Base-by-base conservation (phyloP, 1,140 invertebrate species). In the Rhagoletis pomonella region DNA sequence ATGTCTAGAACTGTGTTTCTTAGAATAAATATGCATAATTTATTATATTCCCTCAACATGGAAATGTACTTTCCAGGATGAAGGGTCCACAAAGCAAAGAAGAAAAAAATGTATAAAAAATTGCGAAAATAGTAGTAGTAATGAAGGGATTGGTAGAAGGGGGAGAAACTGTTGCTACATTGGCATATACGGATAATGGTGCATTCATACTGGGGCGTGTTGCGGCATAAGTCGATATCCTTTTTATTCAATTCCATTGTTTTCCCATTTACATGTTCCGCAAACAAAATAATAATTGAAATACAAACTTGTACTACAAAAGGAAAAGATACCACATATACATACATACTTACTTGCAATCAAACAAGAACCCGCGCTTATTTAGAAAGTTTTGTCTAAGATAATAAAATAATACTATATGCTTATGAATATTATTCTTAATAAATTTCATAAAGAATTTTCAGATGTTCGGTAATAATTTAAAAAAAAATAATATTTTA, bases 1-100 rank as follows among this genome's bases (percentile, higher is more conserved):
- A 29, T 29, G 29, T 29, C 29, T 29, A 29, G 29, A 29, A 29
- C 29, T 29, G n/a, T 1, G 14, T 7, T 73, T 73, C 39, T 73
- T 44, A 73, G 67, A 44, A 73, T 47, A 73, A 44, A 73, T 73
- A 14, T 44, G 42, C 39, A 73, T 44, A 17, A 17, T 73, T 73
- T 73, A 73, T 73, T 73, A 14, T 4, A 4, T 14, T 73, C 67
- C 67, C 67, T 4, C 39, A 73, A 73, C 67, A 73, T 14, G 39
- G 14, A 39, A 73, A 73, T 44, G 67, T 73, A 44, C 67, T 73
- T 73, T 73, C 12, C 42, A 47, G 14, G 44, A 42, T 47, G 14
- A 73, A 47, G 42, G 4, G 42, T 73, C 42, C 42, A 14, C 9
- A 73, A 73, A 55, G 50, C 50, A 55, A 73, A n/a, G 9, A 67